Percentiles rank a stretch among this genome's conserved stretches.
phyloP scores from a whole-genome alignment of 2,888 invertebrate genomes.

The Bellardia pandia region DNA sequence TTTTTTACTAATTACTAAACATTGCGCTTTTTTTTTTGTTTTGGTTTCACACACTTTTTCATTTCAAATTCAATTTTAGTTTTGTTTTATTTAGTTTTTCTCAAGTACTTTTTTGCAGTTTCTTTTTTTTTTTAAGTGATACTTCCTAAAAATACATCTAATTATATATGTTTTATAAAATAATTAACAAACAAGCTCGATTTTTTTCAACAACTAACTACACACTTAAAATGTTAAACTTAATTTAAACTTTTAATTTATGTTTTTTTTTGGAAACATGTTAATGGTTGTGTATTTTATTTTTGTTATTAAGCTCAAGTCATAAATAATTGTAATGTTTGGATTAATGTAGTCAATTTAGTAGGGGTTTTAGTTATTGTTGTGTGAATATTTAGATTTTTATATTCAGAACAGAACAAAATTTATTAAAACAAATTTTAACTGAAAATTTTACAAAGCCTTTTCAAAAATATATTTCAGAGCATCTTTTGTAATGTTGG shows the following conservation, averaged over 20 bases:
- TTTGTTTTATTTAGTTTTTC: background rate
- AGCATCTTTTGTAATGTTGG: too few relatives aligned
- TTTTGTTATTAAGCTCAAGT: background rate
- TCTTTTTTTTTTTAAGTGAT: background rate
- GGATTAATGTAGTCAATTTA: too few relatives aligned
- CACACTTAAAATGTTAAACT: conserved; percentile 61
- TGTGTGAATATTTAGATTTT: too few relatives aligned
- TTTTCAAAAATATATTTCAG: too few relatives aligned
- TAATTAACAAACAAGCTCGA: conserved; percentile 74
- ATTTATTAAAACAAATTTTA: too few relatives aligned
- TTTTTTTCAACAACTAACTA: conserved; percentile 72
- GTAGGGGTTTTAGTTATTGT: too few relatives aligned
- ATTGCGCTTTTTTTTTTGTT: background rate
- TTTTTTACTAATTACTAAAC: conserved; percentile 18
- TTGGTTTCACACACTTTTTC: background rate
- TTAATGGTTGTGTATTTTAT: background rate
- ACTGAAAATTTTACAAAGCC: too few relatives aligned
- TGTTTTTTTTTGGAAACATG: conserved; percentile 2
- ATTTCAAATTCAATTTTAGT: conserved; percentile 5
- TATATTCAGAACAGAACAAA: too few relatives aligned
- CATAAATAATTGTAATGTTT: background rate
- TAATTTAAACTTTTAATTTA: conserved; percentile 48
- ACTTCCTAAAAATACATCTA: conserved; percentile 40
- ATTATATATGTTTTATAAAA: conserved; percentile 64
- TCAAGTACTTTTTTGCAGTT: conserved; percentile 38